Evolutionary conservation across 2,113 vertebrate genomes (phyloP), one percentile per base, ranked within the genome.

Genomic region (Stegostoma tigrinum): DNA sequence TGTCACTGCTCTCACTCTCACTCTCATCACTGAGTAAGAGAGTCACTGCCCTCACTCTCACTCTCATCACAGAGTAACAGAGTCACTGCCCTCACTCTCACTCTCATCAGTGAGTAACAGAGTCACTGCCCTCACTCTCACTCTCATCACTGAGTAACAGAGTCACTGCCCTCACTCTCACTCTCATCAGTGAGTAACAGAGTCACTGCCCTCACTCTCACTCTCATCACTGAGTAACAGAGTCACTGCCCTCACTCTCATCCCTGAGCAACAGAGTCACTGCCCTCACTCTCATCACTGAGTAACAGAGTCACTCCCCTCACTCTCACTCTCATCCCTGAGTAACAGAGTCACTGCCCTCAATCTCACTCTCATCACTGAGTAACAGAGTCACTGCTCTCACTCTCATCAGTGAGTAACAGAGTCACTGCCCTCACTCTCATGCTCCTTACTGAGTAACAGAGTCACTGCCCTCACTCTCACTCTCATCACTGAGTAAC

Each of bases 111-210:
- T n/a, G n/a, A n/a, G n/a, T n/a, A n/a, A n/a, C 27, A 75, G 27
- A n/a, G 45, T n/a, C 30, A n/a, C 2, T 78, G 72, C 2, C 12
- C n/a, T 34, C 27, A 78, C 7, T 5, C 0, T 34, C 72, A n/a
- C n/a, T n/a, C n/a, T n/a, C n/a, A n/a, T n/a, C n/a, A n/a, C n/a
- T n/a, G n/a, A n/a, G n/a, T n/a, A n/a, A n/a, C n/a, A n/a, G n/a
- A n/a, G n/a, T n/a, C n/a, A n/a, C n/a, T n/a, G n/a, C n/a, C 2
- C 72, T 78, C 72, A 78, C 72, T 78, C 72, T 10, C 72, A 97
- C 97, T 95, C 98, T 99, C 30, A 34, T 8, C 72, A 55, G 1
- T 99, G 96, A 95, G 97, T 42, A 45, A 3, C 94, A 66, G n/a
- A 72, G n/a, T n/a, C 10, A 61, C 72, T 2, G 1, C 72, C 5